Evolutionary conservation across 35 echinoderm and acorn worm species (phyloP).

Genomic region (Patiria miniata): DNA sequence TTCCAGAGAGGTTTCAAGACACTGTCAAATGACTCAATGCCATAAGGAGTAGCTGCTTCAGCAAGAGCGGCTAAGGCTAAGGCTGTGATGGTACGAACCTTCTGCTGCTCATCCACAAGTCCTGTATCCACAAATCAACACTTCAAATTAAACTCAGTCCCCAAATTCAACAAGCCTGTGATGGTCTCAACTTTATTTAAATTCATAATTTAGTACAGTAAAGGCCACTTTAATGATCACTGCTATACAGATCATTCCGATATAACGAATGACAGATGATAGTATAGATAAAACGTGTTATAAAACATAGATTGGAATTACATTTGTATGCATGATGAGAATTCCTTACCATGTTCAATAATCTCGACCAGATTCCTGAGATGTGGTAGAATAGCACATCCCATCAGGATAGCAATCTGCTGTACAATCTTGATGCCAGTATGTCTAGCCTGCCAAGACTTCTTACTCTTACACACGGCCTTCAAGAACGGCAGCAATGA

Average conservation of each 20-base stretch:
- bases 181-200: too few relatives aligned
- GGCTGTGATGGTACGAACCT: conserved; percentile 98
- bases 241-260: too few relatives aligned
- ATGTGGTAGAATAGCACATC: conserved; percentile 96
- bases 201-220: too few relatives aligned
- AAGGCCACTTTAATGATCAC: too few relatives aligned
- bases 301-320: too few relatives aligned
- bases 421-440: conserved; percentile 99
- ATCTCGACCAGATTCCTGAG: conserved; percentile 97
- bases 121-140: conserved; percentile 57
- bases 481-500: conserved; percentile 97
- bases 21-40: conserved; percentile 99
- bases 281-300: too few relatives aligned
- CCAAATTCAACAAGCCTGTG: too few relatives aligned
- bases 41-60: conserved; percentile 96
- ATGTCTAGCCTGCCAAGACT: conserved; percentile 99
- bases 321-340: too few relatives aligned
- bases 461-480: conserved; percentile 99
- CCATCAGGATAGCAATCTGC: conserved; percentile 99
- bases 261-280: too few relatives aligned
- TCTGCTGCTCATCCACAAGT: conserved; percentile 98
- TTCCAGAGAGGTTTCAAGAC: conserved; percentile 99
- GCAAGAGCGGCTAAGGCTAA: conserved; percentile 97
- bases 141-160: too few relatives aligned
- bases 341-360: conserved; percentile 95